These are phyloP conservation scores for Parauchenoglanis punctatus DNA, from an alignment of 2,797 vertebrate species.

Conservation along the genomic window DNA sequence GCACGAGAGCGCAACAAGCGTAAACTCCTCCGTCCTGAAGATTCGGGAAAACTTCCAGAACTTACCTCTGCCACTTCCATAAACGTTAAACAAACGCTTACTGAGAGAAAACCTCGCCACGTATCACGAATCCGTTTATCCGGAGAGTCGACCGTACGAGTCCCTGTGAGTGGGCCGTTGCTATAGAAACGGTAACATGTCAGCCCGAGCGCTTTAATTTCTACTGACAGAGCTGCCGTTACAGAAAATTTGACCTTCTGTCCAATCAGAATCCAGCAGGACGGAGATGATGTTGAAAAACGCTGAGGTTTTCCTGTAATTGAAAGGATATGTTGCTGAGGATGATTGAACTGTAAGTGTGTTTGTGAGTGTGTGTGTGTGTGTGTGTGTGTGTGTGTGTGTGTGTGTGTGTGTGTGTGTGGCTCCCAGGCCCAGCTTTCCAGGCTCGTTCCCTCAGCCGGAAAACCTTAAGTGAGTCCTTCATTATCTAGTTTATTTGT, in stretches of 20 bases:
- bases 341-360: background rate
- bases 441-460: conserved; percentile 26
- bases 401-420: background rate
- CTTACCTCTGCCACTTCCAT: background rate
- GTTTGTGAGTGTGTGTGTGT: too few species aligned
- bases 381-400: background rate
- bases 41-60: background rate
- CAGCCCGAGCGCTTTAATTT: background rate
- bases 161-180: background rate
- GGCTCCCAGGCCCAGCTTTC: conserved; percentile 25
- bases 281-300: background rate
- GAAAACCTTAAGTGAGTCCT: conserved; percentile 41
- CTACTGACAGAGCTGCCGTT: background rate
- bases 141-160: background rate
- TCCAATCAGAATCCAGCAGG: background rate
- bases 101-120: background rate
- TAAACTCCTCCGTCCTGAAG: background rate
- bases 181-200: background rate
- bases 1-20: background rate
- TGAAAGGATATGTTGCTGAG: background rate
- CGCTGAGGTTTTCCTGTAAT: conserved; percentile 7
- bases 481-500: conserved; percentile 51
- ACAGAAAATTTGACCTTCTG: background rate
- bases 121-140: background rate
- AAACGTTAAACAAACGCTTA: background rate